These are phyloP conservation scores for Carpatolechia fugitivella DNA, from an alignment of 2,888 invertebrate genomes.

Conservation along the genomic window DNA sequence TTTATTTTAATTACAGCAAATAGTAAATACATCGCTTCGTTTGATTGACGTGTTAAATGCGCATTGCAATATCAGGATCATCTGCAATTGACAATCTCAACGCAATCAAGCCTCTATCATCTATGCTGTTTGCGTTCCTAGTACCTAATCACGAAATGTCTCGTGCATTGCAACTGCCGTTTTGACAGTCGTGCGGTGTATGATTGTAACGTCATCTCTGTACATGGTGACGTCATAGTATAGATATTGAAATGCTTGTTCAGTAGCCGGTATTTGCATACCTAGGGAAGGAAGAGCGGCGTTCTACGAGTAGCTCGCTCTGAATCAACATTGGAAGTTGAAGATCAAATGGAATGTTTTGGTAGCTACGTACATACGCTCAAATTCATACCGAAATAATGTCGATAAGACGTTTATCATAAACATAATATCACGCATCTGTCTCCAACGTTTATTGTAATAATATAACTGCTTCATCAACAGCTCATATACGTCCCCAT, in stretches of 20 bases:
- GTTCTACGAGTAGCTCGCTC: not conserved
- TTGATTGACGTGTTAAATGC: not conserved
- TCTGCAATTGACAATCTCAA: not conserved
- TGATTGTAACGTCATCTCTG: not conserved
- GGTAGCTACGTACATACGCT: not conserved
- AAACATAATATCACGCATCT: no score
- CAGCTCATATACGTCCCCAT: no score
- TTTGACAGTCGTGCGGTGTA: constrained; percentile 1
- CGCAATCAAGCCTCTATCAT: not conserved
- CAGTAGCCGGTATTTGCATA: not conserved
- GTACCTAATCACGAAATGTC: not conserved
- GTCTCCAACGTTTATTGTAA: no score
- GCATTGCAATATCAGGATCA: not conserved
- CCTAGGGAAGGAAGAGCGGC: not conserved
- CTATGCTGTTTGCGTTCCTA: not conserved
- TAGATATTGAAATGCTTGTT: not conserved
- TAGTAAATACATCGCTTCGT: no score
- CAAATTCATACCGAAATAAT: no score
- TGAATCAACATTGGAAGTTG: not conserved
- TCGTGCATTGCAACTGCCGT: not conserved
- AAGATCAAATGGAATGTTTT: not conserved
- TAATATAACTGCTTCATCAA: no score
- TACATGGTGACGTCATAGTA: not conserved
- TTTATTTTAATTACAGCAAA: no score
- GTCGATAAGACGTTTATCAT: no score